Evolutionary conservation across 2,888 invertebrate species (phyloP).

Genomic region (Erebia epiphron): DNA sequence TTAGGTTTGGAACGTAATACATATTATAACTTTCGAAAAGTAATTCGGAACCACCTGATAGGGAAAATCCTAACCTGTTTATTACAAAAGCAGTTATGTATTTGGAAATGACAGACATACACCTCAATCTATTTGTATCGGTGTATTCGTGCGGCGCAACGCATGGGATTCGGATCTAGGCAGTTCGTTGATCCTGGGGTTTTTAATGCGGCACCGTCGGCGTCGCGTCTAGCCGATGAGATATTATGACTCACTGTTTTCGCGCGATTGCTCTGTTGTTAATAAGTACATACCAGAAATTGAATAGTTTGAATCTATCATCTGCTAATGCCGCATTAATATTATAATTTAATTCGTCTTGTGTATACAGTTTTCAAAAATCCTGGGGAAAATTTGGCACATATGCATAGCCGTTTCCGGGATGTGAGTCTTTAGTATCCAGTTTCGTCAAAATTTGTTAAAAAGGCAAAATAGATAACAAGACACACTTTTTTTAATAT

Average conservation of each 20-base stretch:
- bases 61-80: too few relatives aligned
- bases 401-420: too few relatives aligned
- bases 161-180: conserved; percentile 64
- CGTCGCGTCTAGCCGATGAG: conserved; percentile 55
- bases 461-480: too few relatives aligned
- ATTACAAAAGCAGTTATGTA: not conserved
- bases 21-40: not conserved
- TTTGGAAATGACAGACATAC: not conserved
- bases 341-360: too few relatives aligned
- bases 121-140: not conserved
- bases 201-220: conserved; percentile 49
- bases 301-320: not conserved
- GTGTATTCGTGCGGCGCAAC: conserved; percentile 49
- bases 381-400: too few relatives aligned
- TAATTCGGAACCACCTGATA: too few relatives aligned
- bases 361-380: too few relatives aligned
- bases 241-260: conserved; percentile 50
- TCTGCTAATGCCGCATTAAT: not conserved
- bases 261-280: conserved; percentile 17
- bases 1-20: not conserved
- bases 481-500: too few relatives aligned
- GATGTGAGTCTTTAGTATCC: too few relatives aligned
- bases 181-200: conserved; percentile 73
- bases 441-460: too few relatives aligned
- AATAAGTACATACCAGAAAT: not conserved